A percentile compares a stretch with the other conserved stretches of the same genome.
phyloP scores from a whole-genome alignment of 2,888 invertebrate species.

The Tolmerus cingulatus region DNA sequence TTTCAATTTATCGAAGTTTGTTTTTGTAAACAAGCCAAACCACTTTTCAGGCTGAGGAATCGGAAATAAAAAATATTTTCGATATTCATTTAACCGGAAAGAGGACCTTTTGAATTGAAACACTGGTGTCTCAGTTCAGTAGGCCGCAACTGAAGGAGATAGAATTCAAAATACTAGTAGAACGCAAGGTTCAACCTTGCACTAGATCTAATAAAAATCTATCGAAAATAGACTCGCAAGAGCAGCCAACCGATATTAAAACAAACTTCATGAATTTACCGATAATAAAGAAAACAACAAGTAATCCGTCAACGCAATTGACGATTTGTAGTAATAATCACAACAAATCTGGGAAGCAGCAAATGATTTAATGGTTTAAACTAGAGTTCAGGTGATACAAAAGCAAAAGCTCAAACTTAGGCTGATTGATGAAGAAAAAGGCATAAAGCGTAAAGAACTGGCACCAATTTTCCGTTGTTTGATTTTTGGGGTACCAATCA shows the following conservation, averaged over 20 bases:
- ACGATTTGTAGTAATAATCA: constrained; percentile 42
- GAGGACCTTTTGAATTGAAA: neutral
- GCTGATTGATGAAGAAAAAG: constrained; percentile 8
- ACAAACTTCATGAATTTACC: constrained; percentile 62
- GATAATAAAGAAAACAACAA: constrained; percentile 56
- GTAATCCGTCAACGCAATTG: constrained; percentile 49
- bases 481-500: neutral
- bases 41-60: neutral
- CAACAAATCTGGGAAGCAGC: constrained; percentile 9
- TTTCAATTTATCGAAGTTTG: neutral
- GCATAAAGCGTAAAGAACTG: neutral
- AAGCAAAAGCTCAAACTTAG: constrained; percentile 17
- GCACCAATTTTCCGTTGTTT: constrained; percentile 5
- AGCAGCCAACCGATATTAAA: constrained; percentile 48
- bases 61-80: neutral
- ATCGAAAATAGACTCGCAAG: constrained; percentile 18
- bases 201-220: neutral
- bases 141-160: neutral
- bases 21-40: neutral
- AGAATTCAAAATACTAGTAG: neutral
- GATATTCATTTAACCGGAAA: neutral
- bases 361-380: constrained; percentile 44
- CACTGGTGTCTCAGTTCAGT: neutral
- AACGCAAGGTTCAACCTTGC: neutral
- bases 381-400: neutral